Conservation (phyloP, 2,888 invertebrate genomes). For the Melolontha melolontha region DNA sequence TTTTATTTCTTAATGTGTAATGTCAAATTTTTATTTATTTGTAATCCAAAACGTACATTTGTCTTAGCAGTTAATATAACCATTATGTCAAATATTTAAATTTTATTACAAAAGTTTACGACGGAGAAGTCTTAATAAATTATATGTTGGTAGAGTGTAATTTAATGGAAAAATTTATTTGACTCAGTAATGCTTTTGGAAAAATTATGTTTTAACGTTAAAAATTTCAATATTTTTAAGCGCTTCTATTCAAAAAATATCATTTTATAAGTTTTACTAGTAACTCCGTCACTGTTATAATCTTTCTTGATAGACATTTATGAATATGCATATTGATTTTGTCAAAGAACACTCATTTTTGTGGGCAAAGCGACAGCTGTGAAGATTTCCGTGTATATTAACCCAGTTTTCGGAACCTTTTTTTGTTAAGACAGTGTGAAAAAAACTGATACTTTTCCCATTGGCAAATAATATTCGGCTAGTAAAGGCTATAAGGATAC, state of each 20-base stretch:
- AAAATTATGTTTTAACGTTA: background rate
- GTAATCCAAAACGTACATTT: no score
- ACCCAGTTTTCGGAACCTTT: conserved; percentile 40
- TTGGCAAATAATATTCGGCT: conserved; percentile 24
- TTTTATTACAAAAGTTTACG: no score
- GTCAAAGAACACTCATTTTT: conserved; percentile 33
- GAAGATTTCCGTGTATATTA: conserved; percentile 40
- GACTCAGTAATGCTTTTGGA: no score
- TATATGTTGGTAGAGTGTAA: no score
- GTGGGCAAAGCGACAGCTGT: conserved; percentile 41
- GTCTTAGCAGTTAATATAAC: no score
- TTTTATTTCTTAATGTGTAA: no score
- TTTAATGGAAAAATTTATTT: no score
- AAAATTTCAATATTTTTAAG: background rate
- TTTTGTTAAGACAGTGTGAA: conserved; percentile 32
- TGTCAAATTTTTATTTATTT: no score
- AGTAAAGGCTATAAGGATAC: background rate
- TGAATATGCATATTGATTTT: conserved; percentile 41
- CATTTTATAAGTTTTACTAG: no score
- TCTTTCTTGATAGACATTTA: conserved; percentile 34
- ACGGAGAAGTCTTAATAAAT: no score
- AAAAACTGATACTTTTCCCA: conserved; percentile 35
- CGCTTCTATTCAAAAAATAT: background rate
- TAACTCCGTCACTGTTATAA: background rate
- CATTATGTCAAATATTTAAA: no score